A percentile compares a stretch with the other conserved stretches of the same genome.
Conservation (phyloP, 2,888 invertebrate species). For the Yponomeuta plumbellus region DNA sequence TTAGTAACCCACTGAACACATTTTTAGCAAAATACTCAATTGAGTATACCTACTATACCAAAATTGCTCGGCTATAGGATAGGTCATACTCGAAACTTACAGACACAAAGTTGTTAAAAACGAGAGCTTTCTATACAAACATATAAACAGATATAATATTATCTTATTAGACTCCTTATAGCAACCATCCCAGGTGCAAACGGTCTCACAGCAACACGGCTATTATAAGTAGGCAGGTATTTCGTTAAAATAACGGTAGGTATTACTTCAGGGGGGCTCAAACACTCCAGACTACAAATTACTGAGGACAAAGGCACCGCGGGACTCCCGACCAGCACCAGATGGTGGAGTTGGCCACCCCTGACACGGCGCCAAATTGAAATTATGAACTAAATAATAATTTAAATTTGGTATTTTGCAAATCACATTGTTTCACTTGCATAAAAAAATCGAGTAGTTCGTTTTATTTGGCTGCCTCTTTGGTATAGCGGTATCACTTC, state of each 20-base stretch:
- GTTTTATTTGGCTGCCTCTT: too few species aligned
- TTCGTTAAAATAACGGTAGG: slow-evolving; percentile 70
- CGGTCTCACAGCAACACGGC: slow-evolving; percentile 30
- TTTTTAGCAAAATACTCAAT: too few species aligned
- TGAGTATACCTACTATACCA: too few species aligned
- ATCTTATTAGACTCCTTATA: not conserved
- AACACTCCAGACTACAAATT: slow-evolving; percentile 70
- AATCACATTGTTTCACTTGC: not conserved
- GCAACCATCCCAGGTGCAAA: slow-evolving; percentile 30
- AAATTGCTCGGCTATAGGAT: too few species aligned
- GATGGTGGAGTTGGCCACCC: slow-evolving; percentile 52
- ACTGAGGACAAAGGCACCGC: slow-evolving; percentile 65
- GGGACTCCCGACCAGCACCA: slow-evolving; percentile 55
- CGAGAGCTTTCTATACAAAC: too few species aligned
- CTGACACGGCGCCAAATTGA: slow-evolving; percentile 29
- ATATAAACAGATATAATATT: too few species aligned
- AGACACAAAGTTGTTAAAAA: too few species aligned
- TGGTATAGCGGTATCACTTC: too few species aligned
- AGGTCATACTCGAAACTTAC: too few species aligned
- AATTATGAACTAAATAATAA: not conserved
- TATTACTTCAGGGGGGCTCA: slow-evolving; percentile 63
- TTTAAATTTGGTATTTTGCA: not conserved
- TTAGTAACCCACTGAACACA: too few species aligned
- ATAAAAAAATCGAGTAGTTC: too few species aligned
- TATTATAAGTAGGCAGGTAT: slow-evolving; percentile 25